A percentile compares a stretch with the other conserved stretches of the same genome.
These are phyloP conservation scores for Lagopus muta DNA, from an alignment of 2,113 vertebrate genomes.

Conservation along the genomic window DNA sequence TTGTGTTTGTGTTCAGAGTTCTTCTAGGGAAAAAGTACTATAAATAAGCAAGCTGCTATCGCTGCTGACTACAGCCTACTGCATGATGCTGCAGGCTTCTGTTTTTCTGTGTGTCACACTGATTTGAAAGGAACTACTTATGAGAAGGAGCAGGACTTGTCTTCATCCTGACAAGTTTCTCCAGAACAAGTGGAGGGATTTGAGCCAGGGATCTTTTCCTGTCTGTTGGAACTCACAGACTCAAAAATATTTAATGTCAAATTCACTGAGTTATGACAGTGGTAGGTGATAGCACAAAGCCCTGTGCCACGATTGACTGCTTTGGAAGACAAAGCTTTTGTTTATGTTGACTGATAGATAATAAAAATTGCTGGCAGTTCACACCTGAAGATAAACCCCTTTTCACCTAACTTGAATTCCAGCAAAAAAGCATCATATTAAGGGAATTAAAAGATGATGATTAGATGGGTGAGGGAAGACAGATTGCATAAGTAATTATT, in stretches of 20 bases:
- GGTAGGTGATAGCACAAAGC: neutral
- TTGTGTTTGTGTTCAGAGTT: neutral
- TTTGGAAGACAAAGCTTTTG: neutral
- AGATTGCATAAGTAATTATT: neutral
- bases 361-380: neutral
- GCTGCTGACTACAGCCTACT: neutral
- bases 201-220: neutral
- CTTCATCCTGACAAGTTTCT: neutral
- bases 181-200: neutral
- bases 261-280: neutral
- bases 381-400: neutral
- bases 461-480: neutral
- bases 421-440: neutral
- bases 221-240: neutral
- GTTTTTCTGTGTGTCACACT: neutral
- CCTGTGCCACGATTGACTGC: neutral
- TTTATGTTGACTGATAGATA: neutral
- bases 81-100: neutral
- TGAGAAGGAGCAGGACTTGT: neutral
- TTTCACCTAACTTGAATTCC: neutral
- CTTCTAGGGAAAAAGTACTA: neutral
- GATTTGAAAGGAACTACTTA: conserved; percentile 16
- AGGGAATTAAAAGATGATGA: neutral
- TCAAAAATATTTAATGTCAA: neutral
- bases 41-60: conserved; percentile 2